Evolutionary conservation across 2,113 vertebrate species (phyloP).

Genomic region (Notothenia coriiceps): DNA sequence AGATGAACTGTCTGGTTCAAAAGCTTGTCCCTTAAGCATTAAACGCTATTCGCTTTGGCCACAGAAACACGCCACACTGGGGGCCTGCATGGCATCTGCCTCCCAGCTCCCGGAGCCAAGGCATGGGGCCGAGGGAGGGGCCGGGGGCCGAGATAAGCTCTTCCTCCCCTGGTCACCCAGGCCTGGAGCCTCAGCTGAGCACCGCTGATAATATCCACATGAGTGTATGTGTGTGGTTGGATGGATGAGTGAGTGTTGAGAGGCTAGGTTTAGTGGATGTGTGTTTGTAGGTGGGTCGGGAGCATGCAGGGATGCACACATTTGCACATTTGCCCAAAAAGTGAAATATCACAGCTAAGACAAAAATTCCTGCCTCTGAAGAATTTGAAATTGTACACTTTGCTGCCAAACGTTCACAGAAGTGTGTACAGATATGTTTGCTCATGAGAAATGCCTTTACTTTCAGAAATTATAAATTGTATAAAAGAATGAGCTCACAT

Average conservation of each 20-base stretch:
- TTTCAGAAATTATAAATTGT: slow-evolving; percentile 14
- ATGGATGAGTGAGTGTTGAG: slow-evolving; percentile 31
- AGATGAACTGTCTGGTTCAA: slow-evolving; percentile 69
- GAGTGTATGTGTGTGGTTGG: slow-evolving; percentile 59
- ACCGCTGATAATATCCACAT: slow-evolving; percentile 82
- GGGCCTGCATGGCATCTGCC: slow-evolving; percentile 84
- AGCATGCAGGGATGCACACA: slow-evolving; percentile 44
- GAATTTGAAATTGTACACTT: slow-evolving; percentile 35
- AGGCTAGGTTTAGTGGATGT: neutral
- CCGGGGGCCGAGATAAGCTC: slow-evolving; percentile 78
- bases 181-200: slow-evolving; percentile 82
- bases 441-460: slow-evolving; percentile 21
- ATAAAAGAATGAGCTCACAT: slow-evolving; percentile 9
- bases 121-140: slow-evolving; percentile 74
- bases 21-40: slow-evolving; percentile 75
- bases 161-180: slow-evolving; percentile 74
- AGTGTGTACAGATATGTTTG: slow-evolving; percentile 39
- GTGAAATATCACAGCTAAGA: slow-evolving; percentile 51
- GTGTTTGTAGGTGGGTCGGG: neutral
- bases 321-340: slow-evolving; percentile 40
- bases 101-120: slow-evolving; percentile 78
- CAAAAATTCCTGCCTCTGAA: slow-evolving; percentile 36
- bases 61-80: slow-evolving; percentile 68
- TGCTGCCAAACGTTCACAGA: slow-evolving; percentile 43
- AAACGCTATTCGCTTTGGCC: slow-evolving; percentile 72